Conservation (phyloP, 1,140 invertebrate species). For the Solenopsis fugax region DNA sequence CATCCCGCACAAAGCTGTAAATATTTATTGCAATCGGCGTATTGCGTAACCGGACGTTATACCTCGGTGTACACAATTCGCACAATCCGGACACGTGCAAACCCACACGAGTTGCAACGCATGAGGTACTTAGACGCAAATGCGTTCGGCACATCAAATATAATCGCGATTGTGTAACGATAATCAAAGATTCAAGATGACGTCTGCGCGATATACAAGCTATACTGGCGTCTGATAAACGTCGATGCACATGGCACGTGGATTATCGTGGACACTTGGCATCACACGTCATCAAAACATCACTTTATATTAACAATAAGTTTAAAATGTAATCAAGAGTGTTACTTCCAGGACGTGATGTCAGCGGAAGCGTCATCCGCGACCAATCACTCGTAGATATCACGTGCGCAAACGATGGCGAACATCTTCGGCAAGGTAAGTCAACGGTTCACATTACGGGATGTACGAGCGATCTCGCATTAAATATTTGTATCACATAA, state of each 20-base stretch:
- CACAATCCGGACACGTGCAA: conserved; percentile 14
- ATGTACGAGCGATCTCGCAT: conserved; percentile 62
- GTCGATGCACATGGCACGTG: background rate
- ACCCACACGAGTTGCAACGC: background rate
- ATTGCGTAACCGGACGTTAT: background rate
- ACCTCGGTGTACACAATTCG: conserved; percentile 10
- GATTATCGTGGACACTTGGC: conserved; percentile 25
- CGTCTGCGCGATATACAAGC: conserved; percentile 21
- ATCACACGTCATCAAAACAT: background rate
- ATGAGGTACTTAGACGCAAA: conserved; percentile 3
- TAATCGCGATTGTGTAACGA: conserved; percentile 54
- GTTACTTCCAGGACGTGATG: background rate
- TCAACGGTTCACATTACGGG: background rate
- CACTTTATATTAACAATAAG: background rate
- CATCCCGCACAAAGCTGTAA: conserved; percentile 21
- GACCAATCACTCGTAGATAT: background rate
- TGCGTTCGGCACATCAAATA: conserved; percentile 14
- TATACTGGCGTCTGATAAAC: conserved; percentile 61
- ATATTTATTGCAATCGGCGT: conserved; percentile 15
- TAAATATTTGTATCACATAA: conserved; percentile 57
- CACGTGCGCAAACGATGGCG: background rate
- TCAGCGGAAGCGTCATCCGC: background rate
- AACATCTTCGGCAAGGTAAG: background rate
- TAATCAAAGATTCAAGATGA: conserved; percentile 56
- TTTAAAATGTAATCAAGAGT: conserved; percentile 32